A percentile compares a stretch with the other conserved stretches of the same genome.
These are phyloP conservation scores for Entosphenus tridentatus DNA, from an alignment of 2,113 vertebrate genomes.

Conservation along the genomic window DNA sequence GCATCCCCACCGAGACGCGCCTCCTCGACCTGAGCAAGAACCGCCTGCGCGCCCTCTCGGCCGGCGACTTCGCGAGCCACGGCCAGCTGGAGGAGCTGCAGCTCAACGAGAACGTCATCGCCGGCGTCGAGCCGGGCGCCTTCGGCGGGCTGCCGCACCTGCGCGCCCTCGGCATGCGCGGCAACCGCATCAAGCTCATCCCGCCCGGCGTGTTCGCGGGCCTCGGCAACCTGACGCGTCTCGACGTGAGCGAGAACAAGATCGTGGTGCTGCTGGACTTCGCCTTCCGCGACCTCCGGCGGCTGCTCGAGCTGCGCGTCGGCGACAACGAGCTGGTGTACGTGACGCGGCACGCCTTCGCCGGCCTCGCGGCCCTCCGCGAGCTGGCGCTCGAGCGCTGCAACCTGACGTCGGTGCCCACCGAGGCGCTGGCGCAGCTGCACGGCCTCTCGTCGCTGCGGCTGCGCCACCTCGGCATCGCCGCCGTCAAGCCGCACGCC, in stretches of 20 bases:
- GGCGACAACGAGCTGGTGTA: slow-evolving; percentile 91
- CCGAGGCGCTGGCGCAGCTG: slow-evolving; percentile 64
- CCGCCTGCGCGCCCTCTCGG: slow-evolving; percentile 70
- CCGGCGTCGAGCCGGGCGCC: slow-evolving; percentile 64
- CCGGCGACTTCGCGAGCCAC: slow-evolving; percentile 41
- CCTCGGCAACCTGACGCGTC: slow-evolving; percentile 55
- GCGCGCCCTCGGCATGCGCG: slow-evolving; percentile 41
- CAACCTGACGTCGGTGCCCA: slow-evolving; percentile 72
- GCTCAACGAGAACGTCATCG: slow-evolving; percentile 70
- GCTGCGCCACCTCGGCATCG: slow-evolving; percentile 62
- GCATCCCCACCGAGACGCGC: slow-evolving; percentile 53
- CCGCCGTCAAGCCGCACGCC: slow-evolving; percentile 56
- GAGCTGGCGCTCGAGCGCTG: slow-evolving; percentile 75
- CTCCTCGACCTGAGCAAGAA: slow-evolving; percentile 65
- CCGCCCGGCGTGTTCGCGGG: slow-evolving; percentile 63
- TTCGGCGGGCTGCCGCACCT: slow-evolving; percentile 53
- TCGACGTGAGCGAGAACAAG: slow-evolving; percentile 87
- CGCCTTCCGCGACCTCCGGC: slow-evolving; percentile 62
- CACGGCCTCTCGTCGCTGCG: slow-evolving; percentile 48
- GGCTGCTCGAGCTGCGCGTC: slow-evolving; percentile 52
- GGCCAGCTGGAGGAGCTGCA: slow-evolving; percentile 60
- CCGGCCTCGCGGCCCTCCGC: slow-evolving; percentile 46
- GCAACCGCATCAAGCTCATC: slow-evolving; percentile 72
- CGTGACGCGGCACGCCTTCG: slow-evolving; percentile 74
- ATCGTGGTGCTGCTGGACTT: slow-evolving; percentile 83